A percentile compares a stretch with the other conserved stretches of the same genome.
Conservation (phyloP, 2,797 vertebrate species). For the Phrynocephalus vlangalii region DNA sequence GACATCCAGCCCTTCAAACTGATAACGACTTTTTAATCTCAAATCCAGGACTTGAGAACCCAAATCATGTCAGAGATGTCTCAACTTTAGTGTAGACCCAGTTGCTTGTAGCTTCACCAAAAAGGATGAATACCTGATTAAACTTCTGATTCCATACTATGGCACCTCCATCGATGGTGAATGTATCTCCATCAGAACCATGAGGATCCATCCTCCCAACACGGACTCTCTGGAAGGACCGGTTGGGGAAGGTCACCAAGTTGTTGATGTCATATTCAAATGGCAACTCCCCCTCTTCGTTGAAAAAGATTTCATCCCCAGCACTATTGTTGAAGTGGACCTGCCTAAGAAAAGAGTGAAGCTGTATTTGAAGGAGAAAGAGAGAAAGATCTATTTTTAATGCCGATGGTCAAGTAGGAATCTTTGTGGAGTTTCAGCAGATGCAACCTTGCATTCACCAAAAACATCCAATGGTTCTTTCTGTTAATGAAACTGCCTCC, state of each 20-base stretch:
- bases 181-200: not conserved
- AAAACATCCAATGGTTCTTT: no score
- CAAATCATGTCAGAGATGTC: no score
- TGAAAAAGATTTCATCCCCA: slow-evolving; percentile 13
- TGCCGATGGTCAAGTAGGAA: not conserved
- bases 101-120: no score
- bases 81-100: no score
- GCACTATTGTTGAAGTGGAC: not conserved
- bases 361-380: not conserved
- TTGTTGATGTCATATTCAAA: not conserved
- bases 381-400: not conserved
- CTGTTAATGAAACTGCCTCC: no score
- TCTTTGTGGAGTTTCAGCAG: not conserved
- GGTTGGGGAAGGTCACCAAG: not conserved
- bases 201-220: not conserved
- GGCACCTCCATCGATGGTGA: not conserved
- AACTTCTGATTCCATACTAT: slow-evolving; percentile 14
- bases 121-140: not conserved
- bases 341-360: not conserved
- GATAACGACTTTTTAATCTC: no score
- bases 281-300: not conserved
- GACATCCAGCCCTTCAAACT: no score
- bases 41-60: no score
- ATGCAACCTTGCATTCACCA: no score
- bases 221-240: not conserved